Evolutionary conservation across 2,113 vertebrate species (phyloP), one percentile per base, ranked within the genome.

Genomic region (Pituophis catenifer): DNA sequence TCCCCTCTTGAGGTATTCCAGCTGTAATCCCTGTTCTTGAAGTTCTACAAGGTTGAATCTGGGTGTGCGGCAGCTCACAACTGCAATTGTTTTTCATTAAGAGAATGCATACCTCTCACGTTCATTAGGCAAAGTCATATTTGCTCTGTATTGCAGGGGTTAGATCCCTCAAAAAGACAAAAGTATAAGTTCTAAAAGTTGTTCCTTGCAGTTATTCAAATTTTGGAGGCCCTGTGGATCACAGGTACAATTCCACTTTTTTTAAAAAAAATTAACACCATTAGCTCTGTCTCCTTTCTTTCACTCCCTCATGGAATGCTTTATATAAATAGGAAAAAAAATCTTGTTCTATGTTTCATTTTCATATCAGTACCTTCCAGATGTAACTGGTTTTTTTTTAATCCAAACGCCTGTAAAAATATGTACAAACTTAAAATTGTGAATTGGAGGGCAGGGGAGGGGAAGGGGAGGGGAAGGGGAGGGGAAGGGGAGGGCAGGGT

Each of bases 351-450:
- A 29, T 89, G 95, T 91, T 92, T 93, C 93, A 26, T 95, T 94
- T 95, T 93, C 81, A 91, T 96, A 90, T 50, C 29, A 62, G 91
- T 65, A 90, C 90, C 94, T 96, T 93, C 89, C 90, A 91, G 96
- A 95, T 96, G 96, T 97, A 97, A 96, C 96, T 97, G 96, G 38
- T 44, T 97, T 94, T 81, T 96, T 92, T 96, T 92, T 94, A 96
- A 91, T 96, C 96, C 95, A 97, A 93, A 96, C 96, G 50, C 96
- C 96, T 98, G 97, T 98, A 97, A 97, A 95, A 96, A 95, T 94
- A 95, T 91, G 91, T 92, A 94, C 88, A 90, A 85, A 91, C 15
- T 94, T 95, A 94, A 92, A 96, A 97, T 97, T 96, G 92, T 94
- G 89, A 95, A 94, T 65, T 95, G 85, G 91, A 95, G 95, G 95